Base-by-base conservation (phyloP, 2,888 invertebrate species). In the Zeuzera pyrina region DNA sequence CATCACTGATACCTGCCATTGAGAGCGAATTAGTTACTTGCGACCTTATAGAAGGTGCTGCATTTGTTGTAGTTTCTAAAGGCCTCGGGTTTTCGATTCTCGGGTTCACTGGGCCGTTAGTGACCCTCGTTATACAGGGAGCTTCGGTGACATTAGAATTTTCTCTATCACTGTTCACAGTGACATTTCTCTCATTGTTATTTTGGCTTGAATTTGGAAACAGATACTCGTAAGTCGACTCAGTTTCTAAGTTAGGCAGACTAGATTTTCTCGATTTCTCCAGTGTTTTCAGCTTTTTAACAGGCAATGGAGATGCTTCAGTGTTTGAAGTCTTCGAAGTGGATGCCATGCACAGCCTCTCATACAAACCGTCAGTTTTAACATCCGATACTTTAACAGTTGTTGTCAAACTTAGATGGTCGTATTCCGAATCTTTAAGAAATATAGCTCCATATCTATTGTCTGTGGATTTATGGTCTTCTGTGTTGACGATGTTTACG, bases 401-500 rank as follows among this genome's bases (percentile, higher is more conserved):
- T 0, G 81, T 83, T 1, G 77, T 74, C 35, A 81, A 39, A 45
- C 81, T 79, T 1, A 83, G 32, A 21, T 84, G 84, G 0, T 83
- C 84, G 30, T 83, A 84, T 1, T 76, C 74, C 0, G 67, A 51
- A 3, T 70, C 62, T 15, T 57, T 54, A 0, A 49, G 30, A 30
- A 76, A 78, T 0, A 79, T 72, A 0, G 74, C 69, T 1, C 74
- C 79, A 32, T 79, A 81, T 2, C 60, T 57, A n/a, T 66, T 64
- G 0, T 57, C 51, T 1, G 23, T 26, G 3, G 41, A 45, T 0
- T 52, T 50, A 12, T 52, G 57, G 5, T 52, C 39, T 37, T 79
- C 81, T 0, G 79, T 81, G 25, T 81, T 71, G 0, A 83, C 78
- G 8, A 83, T 78, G 36, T 81, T 83, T 0, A 81, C 47, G 31